phyloP scores from a whole-genome alignment of 2,113 vertebrate genomes.

The Argyrosomus japonicus region DNA sequence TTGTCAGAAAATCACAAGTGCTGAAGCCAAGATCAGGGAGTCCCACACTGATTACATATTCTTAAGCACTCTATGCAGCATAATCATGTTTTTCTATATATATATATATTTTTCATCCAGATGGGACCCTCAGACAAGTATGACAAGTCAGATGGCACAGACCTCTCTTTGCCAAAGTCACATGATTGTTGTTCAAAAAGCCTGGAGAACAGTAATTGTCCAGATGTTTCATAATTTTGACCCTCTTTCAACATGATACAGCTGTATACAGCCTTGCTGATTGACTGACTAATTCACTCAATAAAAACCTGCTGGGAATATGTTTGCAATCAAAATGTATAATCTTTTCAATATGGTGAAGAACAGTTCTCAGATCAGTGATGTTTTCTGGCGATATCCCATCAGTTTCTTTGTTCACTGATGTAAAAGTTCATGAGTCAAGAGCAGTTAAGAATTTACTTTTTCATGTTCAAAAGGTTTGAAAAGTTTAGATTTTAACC shows the following conservation, averaged over 20 bases:
- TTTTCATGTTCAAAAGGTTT: neutral
- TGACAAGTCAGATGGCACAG: constrained; percentile 55
- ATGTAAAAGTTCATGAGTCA: constrained; percentile 38
- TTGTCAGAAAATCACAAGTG: constrained; percentile 5
- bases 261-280: constrained; percentile 71
- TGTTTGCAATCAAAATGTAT: constrained; percentile 68
- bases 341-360: constrained; percentile 64
- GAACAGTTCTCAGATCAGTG: constrained; percentile 24
- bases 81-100: constrained; percentile 32
- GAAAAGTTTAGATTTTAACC: neutral
- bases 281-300: constrained; percentile 71
- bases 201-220: constrained; percentile 58
- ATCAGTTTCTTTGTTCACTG: constrained; percentile 21
- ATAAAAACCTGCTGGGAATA: constrained; percentile 63
- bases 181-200: constrained; percentile 59
- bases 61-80: neutral
- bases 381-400: constrained; percentile 34
- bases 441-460: constrained; percentile 17
- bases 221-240: constrained; percentile 70
- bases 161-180: constrained; percentile 45
- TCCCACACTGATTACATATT: constrained; percentile 33
- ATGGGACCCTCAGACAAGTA: constrained; percentile 28
- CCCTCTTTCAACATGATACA: constrained; percentile 70
- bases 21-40: neutral
- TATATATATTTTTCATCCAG: neutral